phyloP scores from a whole-genome alignment of 2,888 invertebrate genomes.

The Sphaerophoria taeniata region DNA sequence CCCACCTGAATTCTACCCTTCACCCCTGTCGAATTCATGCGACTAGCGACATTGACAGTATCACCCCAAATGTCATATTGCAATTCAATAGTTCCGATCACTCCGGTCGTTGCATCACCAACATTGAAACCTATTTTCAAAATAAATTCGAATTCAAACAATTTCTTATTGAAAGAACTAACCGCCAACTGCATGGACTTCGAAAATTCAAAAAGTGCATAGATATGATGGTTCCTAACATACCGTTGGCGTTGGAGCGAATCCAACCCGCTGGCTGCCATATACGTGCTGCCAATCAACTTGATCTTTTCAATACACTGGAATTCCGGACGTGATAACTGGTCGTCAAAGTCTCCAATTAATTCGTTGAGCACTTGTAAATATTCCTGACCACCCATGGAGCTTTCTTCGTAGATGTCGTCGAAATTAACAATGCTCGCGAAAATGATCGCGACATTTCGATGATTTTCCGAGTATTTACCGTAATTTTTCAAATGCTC shows the following conservation, averaged over 20 bases:
- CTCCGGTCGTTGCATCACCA: conserved; percentile 98
- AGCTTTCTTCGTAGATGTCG: conserved; percentile 99
- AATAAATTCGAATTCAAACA: conserved; percentile 94
- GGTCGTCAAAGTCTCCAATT: conserved; percentile 97
- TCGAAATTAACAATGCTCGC: conserved; percentile 98
- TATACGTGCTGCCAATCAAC: conserved; percentile 97
- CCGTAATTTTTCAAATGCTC: conserved; percentile 96
- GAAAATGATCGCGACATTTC: conserved; percentile 96
- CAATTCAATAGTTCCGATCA: conserved; percentile 97
- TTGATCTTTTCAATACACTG: conserved; percentile 98
- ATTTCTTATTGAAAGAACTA: conserved; percentile 93
- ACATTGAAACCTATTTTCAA: conserved; percentile 95
- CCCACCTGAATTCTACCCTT: conserved; percentile 93
- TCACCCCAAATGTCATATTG: conserved; percentile 99
- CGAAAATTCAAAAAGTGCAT: conserved; percentile 96
- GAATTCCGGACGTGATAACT: conserved; percentile 91
- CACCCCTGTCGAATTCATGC: conserved; percentile 98
- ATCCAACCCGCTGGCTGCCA: conserved; percentile 98
- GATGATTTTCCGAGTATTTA: conserved; percentile 97
- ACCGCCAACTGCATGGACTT: conserved; percentile 95
- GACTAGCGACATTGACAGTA: conserved; percentile 97
- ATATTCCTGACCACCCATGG: conserved; percentile 96
- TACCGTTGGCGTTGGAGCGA: conserved; percentile 89
- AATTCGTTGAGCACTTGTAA: conserved; percentile 97
- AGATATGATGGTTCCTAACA: conserved; percentile 88